Conservation (phyloP, 2,888 invertebrate genomes). For the Malthinus flaveolus region DNA sequence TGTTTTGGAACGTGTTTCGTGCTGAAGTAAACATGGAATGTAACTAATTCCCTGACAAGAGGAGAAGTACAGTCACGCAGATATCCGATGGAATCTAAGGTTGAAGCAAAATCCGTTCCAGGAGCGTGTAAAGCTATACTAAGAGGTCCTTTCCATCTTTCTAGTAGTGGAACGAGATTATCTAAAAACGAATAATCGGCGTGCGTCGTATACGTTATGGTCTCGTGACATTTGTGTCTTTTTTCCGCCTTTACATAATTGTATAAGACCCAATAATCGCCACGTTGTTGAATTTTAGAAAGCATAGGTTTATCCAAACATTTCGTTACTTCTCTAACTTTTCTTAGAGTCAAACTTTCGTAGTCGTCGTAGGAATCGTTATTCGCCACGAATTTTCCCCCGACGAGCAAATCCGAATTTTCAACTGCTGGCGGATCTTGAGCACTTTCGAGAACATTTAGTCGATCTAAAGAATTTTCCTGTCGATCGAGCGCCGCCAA, state of each 20-base stretch:
- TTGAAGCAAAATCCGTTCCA: conserved; percentile 77
- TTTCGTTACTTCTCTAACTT: conserved; percentile 46
- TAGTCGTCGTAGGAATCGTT: conserved; percentile 22
- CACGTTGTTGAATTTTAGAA: conserved; percentile 52
- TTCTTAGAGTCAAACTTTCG: conserved; percentile 37
- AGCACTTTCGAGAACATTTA: conserved; percentile 7
- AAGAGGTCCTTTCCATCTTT: conserved; percentile 85
- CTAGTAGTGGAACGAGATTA: conserved; percentile 82
- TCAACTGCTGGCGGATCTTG: conserved; percentile 14
- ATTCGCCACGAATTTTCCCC: not conserved
- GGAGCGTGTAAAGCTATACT: conserved; percentile 88
- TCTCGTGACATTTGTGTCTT: conserved; percentile 75
- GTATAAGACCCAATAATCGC: conserved; percentile 81
- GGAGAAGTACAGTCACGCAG: conserved; percentile 75
- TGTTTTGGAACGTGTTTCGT: conserved; percentile 81
- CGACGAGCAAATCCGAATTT: conserved; percentile 8
- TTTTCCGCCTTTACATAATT: conserved; percentile 78
- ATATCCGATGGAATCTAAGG: conserved; percentile 79
- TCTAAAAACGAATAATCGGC: conserved; percentile 90
- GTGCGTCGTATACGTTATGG: conserved; percentile 89
- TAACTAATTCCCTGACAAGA: conserved; percentile 76
- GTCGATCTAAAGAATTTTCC: conserved; percentile 16
- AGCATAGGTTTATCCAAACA: conserved; percentile 51
- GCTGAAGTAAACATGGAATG: conserved; percentile 89
- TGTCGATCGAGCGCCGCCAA: conserved; percentile 50